phyloP scores from a whole-genome alignment of 2,797 vertebrate species.

The Heliangelus exortis region DNA sequence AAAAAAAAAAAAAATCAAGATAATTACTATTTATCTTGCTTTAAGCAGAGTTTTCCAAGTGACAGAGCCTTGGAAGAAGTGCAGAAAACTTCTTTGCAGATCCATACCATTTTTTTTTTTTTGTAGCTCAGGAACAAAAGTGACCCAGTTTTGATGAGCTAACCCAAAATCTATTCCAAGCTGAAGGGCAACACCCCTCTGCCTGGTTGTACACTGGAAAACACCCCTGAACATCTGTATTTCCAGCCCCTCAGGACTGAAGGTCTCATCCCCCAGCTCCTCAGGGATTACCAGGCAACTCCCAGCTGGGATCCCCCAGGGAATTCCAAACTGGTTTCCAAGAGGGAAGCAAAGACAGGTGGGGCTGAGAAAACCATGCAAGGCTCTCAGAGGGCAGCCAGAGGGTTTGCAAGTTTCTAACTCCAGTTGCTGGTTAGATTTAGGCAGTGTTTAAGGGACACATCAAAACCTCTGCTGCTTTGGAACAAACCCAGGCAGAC shows the following conservation, averaged over 20 bases:
- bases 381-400: neutral
- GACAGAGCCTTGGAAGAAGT: neutral
- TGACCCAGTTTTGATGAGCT: neutral
- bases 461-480: neutral
- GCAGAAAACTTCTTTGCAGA: neutral
- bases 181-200: neutral
- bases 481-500: neutral
- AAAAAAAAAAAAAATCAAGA: neutral
- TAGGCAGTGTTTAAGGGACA: neutral
- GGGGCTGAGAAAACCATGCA: neutral
- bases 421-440: neutral
- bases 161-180: neutral
- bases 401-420: neutral
- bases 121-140: neutral
- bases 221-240: neutral
- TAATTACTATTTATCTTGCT: neutral
- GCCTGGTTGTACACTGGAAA: neutral
- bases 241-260: neutral
- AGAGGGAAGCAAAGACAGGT: neutral
- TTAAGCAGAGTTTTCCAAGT: neutral
- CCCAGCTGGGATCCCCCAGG: neutral
- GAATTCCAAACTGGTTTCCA: neutral
- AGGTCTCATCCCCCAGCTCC: neutral
- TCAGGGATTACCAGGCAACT: neutral
- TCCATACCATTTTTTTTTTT: neutral